Evolutionary conservation across 1,140 invertebrate species (phyloP).

Genomic region (Calephelis nemesis): DNA sequence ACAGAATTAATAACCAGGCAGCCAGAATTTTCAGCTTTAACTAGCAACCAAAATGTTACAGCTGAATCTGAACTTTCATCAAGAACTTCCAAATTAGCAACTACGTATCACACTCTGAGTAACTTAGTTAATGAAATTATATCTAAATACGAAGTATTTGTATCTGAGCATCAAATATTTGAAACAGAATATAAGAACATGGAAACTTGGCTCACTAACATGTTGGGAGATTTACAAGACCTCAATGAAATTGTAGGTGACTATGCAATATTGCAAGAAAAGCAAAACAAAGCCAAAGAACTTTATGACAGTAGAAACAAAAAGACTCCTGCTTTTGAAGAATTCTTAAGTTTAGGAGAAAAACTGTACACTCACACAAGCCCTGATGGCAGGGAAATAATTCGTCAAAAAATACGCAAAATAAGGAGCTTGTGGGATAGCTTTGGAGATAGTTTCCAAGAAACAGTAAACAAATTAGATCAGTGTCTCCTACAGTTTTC

Average conservation of each 20-base stretch:
- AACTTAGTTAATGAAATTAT: conserved; percentile 90
- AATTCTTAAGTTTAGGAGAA: conserved; percentile 92
- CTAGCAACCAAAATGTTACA: conserved; percentile 86
- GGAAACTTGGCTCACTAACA: conserved; percentile 85
- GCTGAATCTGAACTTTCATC: conserved; percentile 87
- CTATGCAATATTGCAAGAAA: conserved; percentile 89
- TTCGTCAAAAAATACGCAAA: conserved; percentile 92
- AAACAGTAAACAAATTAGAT: conserved; percentile 89
- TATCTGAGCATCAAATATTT: conserved; percentile 91
- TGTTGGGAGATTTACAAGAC: conserved; percentile 86
- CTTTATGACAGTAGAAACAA: conserved; percentile 89
- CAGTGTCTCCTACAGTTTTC: conserved; percentile 93
- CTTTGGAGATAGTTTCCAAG: conserved; percentile 90
- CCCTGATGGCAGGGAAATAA: conserved; percentile 94
- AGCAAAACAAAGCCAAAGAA: conserved; percentile 90
- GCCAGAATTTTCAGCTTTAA: conserved; percentile 84
- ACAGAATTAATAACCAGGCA: conserved; percentile 86
- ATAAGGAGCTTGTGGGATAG: conserved; percentile 92
- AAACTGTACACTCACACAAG: conserved; percentile 95
- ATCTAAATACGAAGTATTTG: conserved; percentile 89
- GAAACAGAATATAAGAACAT: conserved; percentile 89
- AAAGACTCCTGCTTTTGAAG: conserved; percentile 91
- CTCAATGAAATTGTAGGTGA: conserved; percentile 93
- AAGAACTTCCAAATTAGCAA: conserved; percentile 88
- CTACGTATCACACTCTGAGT: conserved; percentile 91